phyloP scores from a whole-genome alignment of 2,113 vertebrate genomes.

The Neofelis nebulosa region DNA sequence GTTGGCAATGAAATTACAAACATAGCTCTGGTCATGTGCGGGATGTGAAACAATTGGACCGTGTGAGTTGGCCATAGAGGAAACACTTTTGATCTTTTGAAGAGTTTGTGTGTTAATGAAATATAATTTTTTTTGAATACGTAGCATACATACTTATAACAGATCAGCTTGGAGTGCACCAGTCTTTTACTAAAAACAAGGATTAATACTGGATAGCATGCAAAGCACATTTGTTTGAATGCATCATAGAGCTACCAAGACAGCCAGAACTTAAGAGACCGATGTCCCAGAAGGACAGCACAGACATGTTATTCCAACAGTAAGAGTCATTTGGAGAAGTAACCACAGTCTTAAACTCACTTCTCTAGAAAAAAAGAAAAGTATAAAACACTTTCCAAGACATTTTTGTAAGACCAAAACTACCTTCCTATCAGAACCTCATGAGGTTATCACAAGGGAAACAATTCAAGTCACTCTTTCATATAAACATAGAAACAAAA shows the following conservation, averaged over 20 bases:
- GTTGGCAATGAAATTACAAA: background rate
- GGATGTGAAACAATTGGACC: background rate
- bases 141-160: background rate
- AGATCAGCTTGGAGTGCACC: background rate
- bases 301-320: background rate
- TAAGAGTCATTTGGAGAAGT: background rate
- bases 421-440: background rate
- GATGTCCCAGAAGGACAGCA: background rate
- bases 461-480: background rate
- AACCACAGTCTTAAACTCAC: background rate
- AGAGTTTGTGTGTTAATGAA: background rate
- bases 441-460: background rate
- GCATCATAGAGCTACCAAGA: background rate
- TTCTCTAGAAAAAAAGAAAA: background rate
- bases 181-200: background rate
- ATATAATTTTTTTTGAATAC: slow-evolving; percentile 43
- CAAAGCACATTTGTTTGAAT: slow-evolving; percentile 4
- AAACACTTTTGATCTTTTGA: background rate
- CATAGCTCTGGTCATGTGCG: background rate
- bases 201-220: background rate
- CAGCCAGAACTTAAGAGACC: background rate
- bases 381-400: background rate
- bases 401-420: background rate
- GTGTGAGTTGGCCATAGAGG: background rate
- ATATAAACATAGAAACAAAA: background rate